These are phyloP conservation scores for Dreissena rostriformis DNA, from an alignment of 1,140 invertebrate genomes.

Conservation along the genomic window DNA sequence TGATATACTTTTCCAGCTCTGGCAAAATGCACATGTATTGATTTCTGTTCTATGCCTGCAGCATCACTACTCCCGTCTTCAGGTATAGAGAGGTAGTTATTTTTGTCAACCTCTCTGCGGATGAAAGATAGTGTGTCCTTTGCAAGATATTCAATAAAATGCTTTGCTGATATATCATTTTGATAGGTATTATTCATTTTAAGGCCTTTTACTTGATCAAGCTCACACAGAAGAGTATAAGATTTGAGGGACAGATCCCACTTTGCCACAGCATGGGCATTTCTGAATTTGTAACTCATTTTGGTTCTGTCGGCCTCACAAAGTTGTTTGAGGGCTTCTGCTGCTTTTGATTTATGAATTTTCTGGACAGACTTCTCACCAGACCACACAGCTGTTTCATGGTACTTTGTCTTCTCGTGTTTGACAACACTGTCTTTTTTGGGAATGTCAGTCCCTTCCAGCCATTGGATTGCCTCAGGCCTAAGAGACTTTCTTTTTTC, in stretches of 20 bases:
- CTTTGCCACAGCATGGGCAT: constrained; percentile 50
- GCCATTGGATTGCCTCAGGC: neutral
- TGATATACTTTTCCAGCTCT: neutral
- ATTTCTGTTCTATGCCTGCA: constrained; percentile 21
- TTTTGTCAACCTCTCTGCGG: neutral
- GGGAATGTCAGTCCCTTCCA: neutral
- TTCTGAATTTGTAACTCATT: neutral
- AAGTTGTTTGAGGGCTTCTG: neutral
- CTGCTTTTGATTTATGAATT: neutral
- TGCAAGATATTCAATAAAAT: constrained; percentile 30
- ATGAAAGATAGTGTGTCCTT: neutral
- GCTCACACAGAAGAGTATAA: constrained; percentile 24
- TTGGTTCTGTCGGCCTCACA: neutral
- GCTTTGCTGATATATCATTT: constrained; percentile 20
- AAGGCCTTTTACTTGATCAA: constrained; percentile 33
- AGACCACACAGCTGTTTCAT: neutral
- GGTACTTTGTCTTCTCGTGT: constrained; percentile 5
- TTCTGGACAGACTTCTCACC: neutral
- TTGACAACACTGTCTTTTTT: constrained; percentile 13
- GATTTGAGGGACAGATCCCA: constrained; percentile 23
- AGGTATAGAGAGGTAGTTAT: constrained; percentile 23
- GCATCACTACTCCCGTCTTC: constrained; percentile 33
- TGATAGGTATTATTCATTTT: constrained; percentile 11
- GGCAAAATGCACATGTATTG: constrained; percentile 19
- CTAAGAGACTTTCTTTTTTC: no score